phyloP scores from a whole-genome alignment of 2,888 invertebrate genomes.

The Meganola albula region DNA sequence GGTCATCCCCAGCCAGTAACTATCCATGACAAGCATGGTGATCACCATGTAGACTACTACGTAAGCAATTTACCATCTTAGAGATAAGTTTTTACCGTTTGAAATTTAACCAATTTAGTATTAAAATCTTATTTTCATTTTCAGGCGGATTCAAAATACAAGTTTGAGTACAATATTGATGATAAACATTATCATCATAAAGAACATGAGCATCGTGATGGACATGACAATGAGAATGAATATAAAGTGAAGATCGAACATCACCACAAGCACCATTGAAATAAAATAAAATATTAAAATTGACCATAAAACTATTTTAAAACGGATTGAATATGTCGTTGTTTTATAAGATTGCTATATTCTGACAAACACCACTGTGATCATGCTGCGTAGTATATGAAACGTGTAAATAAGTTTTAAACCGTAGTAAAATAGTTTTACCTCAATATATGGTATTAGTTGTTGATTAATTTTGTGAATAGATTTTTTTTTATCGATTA shows the following conservation, averaged over 20 bases:
- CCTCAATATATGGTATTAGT: too few relatives aligned
- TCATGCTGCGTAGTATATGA: too few relatives aligned
- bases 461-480: too few relatives aligned
- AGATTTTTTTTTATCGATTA: too few relatives aligned
- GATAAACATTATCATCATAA: constrained; percentile 62
- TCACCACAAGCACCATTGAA: constrained; percentile 14
- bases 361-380: constrained; percentile 26
- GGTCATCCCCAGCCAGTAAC: constrained; percentile 20
- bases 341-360: constrained; percentile 49
- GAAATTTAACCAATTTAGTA: background rate
- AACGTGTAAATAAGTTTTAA: too few relatives aligned
- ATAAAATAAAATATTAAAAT: background rate
- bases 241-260: constrained; percentile 13
- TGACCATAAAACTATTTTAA: background rate
- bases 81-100: background rate
- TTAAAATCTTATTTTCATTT: background rate
- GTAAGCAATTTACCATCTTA: constrained; percentile 2
- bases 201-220: constrained; percentile 46
- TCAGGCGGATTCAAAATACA: constrained; percentile 37
- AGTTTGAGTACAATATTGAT: constrained; percentile 59
- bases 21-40: background rate
- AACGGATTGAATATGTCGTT: too few relatives aligned
- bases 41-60: background rate
- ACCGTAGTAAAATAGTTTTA: too few relatives aligned
- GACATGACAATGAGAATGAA: constrained; percentile 11